Percentiles rank a stretch among this genome's conserved stretches.
Conservation (phyloP, 2,888 invertebrate species). For the Noctuana brunneofusca region DNA sequence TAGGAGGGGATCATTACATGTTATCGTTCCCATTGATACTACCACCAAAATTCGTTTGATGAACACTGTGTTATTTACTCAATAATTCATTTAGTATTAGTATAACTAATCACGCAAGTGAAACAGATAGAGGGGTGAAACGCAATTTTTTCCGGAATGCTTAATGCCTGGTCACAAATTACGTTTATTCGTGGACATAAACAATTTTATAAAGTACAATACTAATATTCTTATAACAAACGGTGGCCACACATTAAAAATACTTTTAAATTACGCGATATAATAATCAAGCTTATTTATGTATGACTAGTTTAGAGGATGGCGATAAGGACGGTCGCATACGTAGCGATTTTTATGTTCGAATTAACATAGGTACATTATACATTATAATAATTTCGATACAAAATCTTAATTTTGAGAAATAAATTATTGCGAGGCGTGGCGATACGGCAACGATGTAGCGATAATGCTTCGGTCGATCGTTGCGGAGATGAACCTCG, state of each 20-base stretch:
- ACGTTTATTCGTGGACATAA: conserved; percentile 39
- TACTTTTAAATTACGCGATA: conserved; percentile 61
- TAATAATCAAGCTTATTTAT: conserved; percentile 65
- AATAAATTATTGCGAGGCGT: conserved; percentile 73
- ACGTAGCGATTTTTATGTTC: conserved; percentile 70
- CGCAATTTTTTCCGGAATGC: conserved; percentile 54
- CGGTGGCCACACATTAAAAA: conserved; percentile 56
- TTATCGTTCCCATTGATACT: conserved; percentile 61
- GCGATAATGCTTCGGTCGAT: conserved; percentile 38
- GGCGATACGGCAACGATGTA: conserved; percentile 46
- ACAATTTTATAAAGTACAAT: conserved; percentile 34
- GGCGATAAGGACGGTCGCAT: conserved; percentile 81
- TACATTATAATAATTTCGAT: conserved; percentile 61
- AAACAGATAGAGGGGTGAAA: conserved; percentile 44
- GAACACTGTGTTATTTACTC: conserved; percentile 69
- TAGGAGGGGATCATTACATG: conserved; percentile 61
- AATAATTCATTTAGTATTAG: conserved; percentile 71
- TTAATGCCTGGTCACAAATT: conserved; percentile 55
- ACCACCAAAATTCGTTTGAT: conserved; percentile 64
- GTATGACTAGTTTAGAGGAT: conserved; percentile 82
- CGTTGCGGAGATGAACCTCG: conserved; percentile 27
- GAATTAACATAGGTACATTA: conserved; percentile 60
- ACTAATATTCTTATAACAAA: conserved; percentile 45
- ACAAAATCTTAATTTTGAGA: conserved; percentile 70
- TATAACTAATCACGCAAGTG: conserved; percentile 72